A percentile compares a stretch with the other conserved stretches of the same genome.
phyloP scores from a whole-genome alignment of 1,140 invertebrate genomes.

The Ladona fulva region DNA sequence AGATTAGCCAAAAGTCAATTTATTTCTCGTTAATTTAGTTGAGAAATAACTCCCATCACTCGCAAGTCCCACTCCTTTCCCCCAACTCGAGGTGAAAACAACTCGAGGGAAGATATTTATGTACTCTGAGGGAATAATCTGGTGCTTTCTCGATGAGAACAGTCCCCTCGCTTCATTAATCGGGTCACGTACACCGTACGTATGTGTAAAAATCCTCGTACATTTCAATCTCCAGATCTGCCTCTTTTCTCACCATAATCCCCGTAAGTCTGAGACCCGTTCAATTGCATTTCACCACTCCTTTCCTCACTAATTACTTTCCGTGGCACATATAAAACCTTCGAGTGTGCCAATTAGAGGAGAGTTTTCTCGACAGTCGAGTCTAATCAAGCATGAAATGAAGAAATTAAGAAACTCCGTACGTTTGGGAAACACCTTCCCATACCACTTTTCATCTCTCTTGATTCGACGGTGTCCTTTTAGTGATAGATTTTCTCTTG shows the following conservation, averaged over 20 bases:
- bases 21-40: too few species aligned
- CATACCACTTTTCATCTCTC: not conserved
- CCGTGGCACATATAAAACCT: not conserved
- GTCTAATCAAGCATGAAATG: slow-evolving; percentile 1
- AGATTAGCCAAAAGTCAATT: too few species aligned
- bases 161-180: too few species aligned
- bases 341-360: not conserved
- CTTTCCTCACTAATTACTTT: not conserved
- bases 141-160: too few species aligned
- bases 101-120: too few species aligned
- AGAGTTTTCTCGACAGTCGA: not conserved
- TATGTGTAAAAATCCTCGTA: too few species aligned
- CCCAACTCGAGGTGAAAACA: too few species aligned
- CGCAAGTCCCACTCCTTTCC: too few species aligned
- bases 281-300: not conserved
- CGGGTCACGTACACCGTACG: too few species aligned
- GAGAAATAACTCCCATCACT: too few species aligned
- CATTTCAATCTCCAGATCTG: too few species aligned
- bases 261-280: not conserved
- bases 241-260: not conserved
- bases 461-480: not conserved
- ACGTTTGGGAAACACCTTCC: not conserved
- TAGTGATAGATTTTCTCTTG: not conserved
- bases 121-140: too few species aligned
- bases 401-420: not conserved